Percentiles rank a stretch among this genome's conserved stretches.
These are phyloP conservation scores for Megalops atlanticus DNA, from an alignment of 2,113 vertebrate genomes.

Conservation along the genomic window DNA sequence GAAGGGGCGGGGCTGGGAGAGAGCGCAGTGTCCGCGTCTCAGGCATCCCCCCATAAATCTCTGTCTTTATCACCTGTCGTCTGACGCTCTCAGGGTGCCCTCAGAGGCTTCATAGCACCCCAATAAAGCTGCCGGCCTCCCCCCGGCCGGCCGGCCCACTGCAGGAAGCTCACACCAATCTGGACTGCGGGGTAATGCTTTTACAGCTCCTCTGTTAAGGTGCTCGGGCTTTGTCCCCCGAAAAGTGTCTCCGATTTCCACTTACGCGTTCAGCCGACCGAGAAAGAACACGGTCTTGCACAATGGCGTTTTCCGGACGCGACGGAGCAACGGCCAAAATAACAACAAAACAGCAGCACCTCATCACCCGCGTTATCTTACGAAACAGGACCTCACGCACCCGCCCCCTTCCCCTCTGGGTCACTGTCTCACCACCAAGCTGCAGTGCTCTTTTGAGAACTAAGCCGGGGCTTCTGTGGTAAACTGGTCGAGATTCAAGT, in stretches of 20 bases:
- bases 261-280: neutral
- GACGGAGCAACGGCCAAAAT: neutral
- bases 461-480: neutral
- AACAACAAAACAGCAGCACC: neutral
- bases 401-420: neutral
- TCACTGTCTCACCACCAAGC: neutral
- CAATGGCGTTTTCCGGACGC: neutral
- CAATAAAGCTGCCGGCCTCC: constrained; percentile 52
- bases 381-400: neutral
- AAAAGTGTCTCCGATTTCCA: neutral
- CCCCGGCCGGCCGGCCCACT: neutral
- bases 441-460: neutral
- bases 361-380: neutral
- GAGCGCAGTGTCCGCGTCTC: constrained; percentile 40
- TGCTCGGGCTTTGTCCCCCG: neutral
- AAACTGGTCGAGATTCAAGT: neutral
- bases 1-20: constrained; percentile 29
- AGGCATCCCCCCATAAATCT: constrained; percentile 55
- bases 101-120: constrained; percentile 28
- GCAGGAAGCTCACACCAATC: constrained; percentile 23
- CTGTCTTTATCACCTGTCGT: constrained; percentile 55
- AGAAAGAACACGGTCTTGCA: neutral
- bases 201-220: neutral
- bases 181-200: neutral
- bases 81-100: constrained; percentile 44